These are phyloP conservation scores for Philaenus spumarius DNA, from an alignment of 1,140 invertebrate genomes.

Conservation along the genomic window DNA sequence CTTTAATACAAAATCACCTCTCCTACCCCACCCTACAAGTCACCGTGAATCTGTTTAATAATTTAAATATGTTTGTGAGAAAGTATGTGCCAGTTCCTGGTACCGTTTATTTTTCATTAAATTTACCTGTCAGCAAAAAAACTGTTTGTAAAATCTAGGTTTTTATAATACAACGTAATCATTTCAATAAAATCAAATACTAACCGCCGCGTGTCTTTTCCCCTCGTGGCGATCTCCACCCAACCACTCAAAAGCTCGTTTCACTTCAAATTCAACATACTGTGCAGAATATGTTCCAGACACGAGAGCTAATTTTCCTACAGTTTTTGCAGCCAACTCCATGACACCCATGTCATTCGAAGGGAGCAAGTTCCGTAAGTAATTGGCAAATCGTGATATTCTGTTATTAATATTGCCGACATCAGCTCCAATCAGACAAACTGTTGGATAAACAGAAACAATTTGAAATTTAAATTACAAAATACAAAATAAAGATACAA, in stretches of 20 bases:
- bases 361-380: slow-evolving; percentile 80
- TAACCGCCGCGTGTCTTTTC: slow-evolving; percentile 80
- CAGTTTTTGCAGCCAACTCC: slow-evolving; percentile 92
- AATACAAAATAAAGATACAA: too few relatives aligned
- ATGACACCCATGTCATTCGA: slow-evolving; percentile 88
- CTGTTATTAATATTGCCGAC: slow-evolving; percentile 85
- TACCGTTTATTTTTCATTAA: too few relatives aligned
- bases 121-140: too few relatives aligned
- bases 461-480: too few relatives aligned
- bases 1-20: too few relatives aligned
- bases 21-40: too few relatives aligned
- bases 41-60: too few relatives aligned
- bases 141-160: not conserved
- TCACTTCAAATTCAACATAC: slow-evolving; percentile 95
- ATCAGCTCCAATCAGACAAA: slow-evolving; percentile 87
- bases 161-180: not conserved
- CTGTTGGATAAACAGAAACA: slow-evolving; percentile 57
- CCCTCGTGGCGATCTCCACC: slow-evolving; percentile 82
- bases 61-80: too few relatives aligned
- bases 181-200: slow-evolving; percentile 19
- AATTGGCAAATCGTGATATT: slow-evolving; percentile 89
- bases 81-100: too few relatives aligned
- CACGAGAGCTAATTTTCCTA: slow-evolving; percentile 83
- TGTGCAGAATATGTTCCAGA: slow-evolving; percentile 90
- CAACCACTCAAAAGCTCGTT: slow-evolving; percentile 90